Evolutionary conservation across 1,140 invertebrate genomes (phyloP).

Genomic region (Saccostrea cuccullata): DNA sequence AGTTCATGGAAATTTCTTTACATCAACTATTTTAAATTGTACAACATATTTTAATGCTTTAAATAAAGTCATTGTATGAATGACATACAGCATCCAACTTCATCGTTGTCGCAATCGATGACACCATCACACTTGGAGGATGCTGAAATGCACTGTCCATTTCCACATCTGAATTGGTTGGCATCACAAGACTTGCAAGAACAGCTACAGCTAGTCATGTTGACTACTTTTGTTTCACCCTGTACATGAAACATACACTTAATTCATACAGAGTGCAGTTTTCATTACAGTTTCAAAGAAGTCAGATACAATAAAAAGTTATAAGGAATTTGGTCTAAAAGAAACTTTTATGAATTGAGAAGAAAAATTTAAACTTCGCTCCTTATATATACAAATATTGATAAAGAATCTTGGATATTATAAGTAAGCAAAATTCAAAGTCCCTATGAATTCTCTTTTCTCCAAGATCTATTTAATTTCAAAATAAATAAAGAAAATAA

Average conservation of each 20-base stretch:
- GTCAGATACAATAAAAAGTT: not conserved
- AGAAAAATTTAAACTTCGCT: too few species aligned
- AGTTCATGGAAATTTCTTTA: not conserved
- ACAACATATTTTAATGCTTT: not conserved
- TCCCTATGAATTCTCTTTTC: too few species aligned
- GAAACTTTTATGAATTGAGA: not conserved
- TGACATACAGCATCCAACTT: constrained; percentile 82
- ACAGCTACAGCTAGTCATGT: constrained; percentile 84
- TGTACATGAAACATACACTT: constrained; percentile 38
- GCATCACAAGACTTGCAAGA: constrained; percentile 85
- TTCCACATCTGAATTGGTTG: constrained; percentile 85
- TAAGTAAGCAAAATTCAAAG: too few species aligned
- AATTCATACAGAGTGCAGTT: not conserved
- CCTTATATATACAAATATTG: too few species aligned
- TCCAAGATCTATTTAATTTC: too few species aligned
- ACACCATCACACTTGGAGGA: constrained; percentile 89
- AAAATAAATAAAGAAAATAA: too few species aligned
- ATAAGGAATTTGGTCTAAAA: not conserved
- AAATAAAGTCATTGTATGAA: not conserved
- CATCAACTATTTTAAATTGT: not conserved
- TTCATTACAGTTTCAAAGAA: not conserved
- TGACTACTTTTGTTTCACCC: constrained; percentile 62
- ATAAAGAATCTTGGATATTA: too few species aligned
- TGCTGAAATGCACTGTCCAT: constrained; percentile 86
- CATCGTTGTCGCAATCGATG: constrained; percentile 91